phyloP scores from a whole-genome alignment of 2,888 invertebrate genomes.

The Eristalinus aeneus region DNA sequence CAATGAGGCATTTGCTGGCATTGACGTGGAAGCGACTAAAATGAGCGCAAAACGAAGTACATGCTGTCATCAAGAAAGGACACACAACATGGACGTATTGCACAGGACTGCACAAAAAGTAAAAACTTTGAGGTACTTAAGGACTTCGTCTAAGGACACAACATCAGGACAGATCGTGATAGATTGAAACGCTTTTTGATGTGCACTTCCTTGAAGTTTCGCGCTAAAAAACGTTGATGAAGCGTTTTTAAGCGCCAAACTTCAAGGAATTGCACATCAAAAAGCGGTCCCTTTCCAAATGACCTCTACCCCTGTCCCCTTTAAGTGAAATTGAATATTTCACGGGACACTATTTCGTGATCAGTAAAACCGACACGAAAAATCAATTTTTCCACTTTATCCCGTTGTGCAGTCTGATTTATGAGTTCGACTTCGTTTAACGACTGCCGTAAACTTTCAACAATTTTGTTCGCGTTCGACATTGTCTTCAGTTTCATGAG shows the following conservation, averaged over 20 bases:
- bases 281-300: not conserved
- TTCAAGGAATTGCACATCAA: not conserved
- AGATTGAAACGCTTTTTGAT: not conserved
- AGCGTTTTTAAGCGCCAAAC: too few species aligned
- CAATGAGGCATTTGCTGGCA: too few species aligned
- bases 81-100: too few species aligned
- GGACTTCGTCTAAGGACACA: too few species aligned
- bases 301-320: not conserved
- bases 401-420: not conserved
- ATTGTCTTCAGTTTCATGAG: slow-evolving; percentile 42
- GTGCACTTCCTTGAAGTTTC: too few species aligned
- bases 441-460: slow-evolving; percentile 46
- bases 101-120: too few species aligned
- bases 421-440: slow-evolving; percentile 42
- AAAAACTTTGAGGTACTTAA: too few species aligned
- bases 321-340: not conserved
- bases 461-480: slow-evolving; percentile 21
- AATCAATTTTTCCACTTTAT: slow-evolving; percentile 6
- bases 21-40: too few species aligned
- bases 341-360: slow-evolving; percentile 12
- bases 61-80: too few species aligned
- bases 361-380: not conserved
- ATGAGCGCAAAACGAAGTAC: too few species aligned
- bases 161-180: too few species aligned
- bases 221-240: too few species aligned